Evolutionary conservation across 2,888 invertebrate species (phyloP), one percentile per base, ranked within the genome.

Genomic region (Cephus sareptanus): DNA sequence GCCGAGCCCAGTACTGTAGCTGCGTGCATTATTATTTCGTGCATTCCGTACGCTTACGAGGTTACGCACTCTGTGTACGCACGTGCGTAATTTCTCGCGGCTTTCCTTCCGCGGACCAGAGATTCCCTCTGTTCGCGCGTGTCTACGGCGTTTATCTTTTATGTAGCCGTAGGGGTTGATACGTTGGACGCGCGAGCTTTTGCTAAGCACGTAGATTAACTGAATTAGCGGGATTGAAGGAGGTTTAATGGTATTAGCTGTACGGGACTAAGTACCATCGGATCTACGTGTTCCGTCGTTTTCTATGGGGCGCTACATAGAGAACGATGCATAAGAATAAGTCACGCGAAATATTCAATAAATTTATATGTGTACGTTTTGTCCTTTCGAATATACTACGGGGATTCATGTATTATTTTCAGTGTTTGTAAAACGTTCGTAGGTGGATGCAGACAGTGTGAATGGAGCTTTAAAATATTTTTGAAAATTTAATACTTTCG

Each of bases 31-130:
- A 56, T 56, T 56, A 56, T 56, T 56, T 56, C 77, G 31, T 23
- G 13, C 71, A 71, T 33, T 56, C 9, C 77, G 34, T 40, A 77
- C 37, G 73, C 75, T 15, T 56, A 4, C 4, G 75, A 13, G 73
- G 12, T 68, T 73, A 73, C 70, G 76, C 74, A 70, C 69, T 71
- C 74, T 23, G 71, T 71, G 31, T 71, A 71, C 71, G 71, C 71
- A 34, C 71, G 71, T 71, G 34, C 71, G 56, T 56, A 56, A 9
- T 23, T 56, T 56, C 56, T 56, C 15, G 9, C 6, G 56, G 56
- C 2, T 56, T 56, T 56, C 6, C 23, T 23, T 56, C 23, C 56
- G 2, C 2, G 9, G 0, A 56, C 23, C 1, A 9, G 56, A 9
- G 56, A 23, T 56, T 56, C 56, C 23, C 56, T 23, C 23, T 23